Evolutionary conservation across 1,140 invertebrate genomes (phyloP), one percentile per base, ranked within the genome.

Genomic region (Cotesia chilonis): DNA sequence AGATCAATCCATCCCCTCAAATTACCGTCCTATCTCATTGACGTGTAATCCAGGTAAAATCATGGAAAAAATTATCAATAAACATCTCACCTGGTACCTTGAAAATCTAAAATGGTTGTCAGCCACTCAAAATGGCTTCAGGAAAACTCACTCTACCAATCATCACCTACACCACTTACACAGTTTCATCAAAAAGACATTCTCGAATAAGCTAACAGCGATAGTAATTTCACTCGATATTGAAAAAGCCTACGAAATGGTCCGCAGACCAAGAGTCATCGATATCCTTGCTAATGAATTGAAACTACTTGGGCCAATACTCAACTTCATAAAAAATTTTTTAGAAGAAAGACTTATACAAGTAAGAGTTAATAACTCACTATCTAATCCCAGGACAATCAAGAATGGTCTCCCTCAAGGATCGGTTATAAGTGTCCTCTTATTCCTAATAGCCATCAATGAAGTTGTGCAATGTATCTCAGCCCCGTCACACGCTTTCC

Each of bases 1-100:
- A 72, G 38, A 78, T 14, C 64, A 63, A 52, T 73, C 35, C 4
- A 20, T 57, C 9, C 77, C 79, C 4, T 17, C n/a, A 17, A 80
- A 73, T 36, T 83, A 85, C 68, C 70, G 80, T 7, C 82, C 83
- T 0, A 85, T 85, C 5, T 81, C 78, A 20, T 74, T 85, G 0
- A 73, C 83, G 12, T 73, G 75, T n/a, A 72, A 61, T 4, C 37
- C 82, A 12, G 70, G 68, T 2, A 86, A 85, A 73, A 2, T 85
- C 4, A 65, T 78, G 10, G 82, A 84, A 77, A 81, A 76, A 70
- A 66, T 80, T 1, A 65, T 83, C 0, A 57, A 75, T 12, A 47
- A 10, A 3, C 38, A 70, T 10, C 61, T 79, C 4, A 38, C 47
- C 5, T 9, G 76, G 9, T 71, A 83, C 0, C 54, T 55, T 4